phyloP scores from a whole-genome alignment of 2,888 invertebrate species.

The Parapristionchus giblindavisi region DNA sequence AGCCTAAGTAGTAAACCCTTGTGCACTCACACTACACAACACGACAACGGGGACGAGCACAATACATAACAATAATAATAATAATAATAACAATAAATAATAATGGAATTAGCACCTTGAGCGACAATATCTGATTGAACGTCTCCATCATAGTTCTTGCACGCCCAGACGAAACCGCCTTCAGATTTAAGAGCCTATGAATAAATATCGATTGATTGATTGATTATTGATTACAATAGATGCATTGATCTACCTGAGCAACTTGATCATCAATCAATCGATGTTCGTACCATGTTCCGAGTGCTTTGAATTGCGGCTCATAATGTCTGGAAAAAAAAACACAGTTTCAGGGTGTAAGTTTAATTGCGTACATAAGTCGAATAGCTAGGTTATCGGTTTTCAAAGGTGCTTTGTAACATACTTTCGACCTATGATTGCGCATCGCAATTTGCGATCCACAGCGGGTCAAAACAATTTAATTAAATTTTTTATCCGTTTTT shows the following conservation, averaged over 20 bases:
- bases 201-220: neutral
- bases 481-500: too few relatives aligned
- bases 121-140: slow-evolving; percentile 89
- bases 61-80: neutral
- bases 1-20: neutral
- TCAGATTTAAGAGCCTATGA: slow-evolving; percentile 75
- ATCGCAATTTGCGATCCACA: too few relatives aligned
- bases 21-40: neutral
- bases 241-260: slow-evolving; percentile 28
- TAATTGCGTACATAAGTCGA: too few relatives aligned
- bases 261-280: slow-evolving; percentile 91
- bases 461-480: too few relatives aligned
- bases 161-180: slow-evolving; percentile 90
- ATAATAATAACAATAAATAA: neutral
- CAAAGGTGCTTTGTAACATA: neutral
- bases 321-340: slow-evolving; percentile 73
- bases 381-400: too few relatives aligned
- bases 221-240: neutral
- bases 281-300: slow-evolving; percentile 89
- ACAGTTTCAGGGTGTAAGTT: neutral
- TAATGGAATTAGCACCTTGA: slow-evolving; percentile 70
- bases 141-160: slow-evolving; percentile 88
- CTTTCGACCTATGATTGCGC: too few relatives aligned
- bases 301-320: slow-evolving; percentile 80
- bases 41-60: too few relatives aligned